A percentile compares a stretch with the other conserved stretches of the same genome.
phyloP scores from a whole-genome alignment of 1,140 invertebrate genomes.

The Heterodera carotae region DNA sequence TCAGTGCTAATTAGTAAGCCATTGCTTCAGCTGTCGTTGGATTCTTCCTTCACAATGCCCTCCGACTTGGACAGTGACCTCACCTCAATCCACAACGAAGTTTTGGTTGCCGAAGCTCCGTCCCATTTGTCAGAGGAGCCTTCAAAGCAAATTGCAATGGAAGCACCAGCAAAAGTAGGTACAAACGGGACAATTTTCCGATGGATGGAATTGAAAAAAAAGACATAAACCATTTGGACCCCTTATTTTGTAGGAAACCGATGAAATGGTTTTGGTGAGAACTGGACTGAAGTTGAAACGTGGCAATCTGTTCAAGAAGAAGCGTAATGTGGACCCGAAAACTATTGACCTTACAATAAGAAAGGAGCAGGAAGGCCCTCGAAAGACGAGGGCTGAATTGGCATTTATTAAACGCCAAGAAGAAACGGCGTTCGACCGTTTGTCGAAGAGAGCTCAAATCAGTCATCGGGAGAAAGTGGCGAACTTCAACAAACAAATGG shows the following conservation, averaged over 20 bases:
- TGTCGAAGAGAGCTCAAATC: constrained; percentile 59
- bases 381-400: constrained; percentile 61
- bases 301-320: constrained; percentile 54
- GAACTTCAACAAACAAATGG: constrained; percentile 63
- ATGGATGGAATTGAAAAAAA: constrained; percentile 29
- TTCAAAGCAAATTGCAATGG: constrained; percentile 7
- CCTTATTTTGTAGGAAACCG: background rate
- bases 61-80: constrained; percentile 42
- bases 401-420: constrained; percentile 50
- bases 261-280: constrained; percentile 40
- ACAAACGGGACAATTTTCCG: background rate
- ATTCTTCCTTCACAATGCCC: constrained; percentile 23
- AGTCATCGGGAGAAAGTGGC: constrained; percentile 64
- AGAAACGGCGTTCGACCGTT: constrained; percentile 57
- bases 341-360: constrained; percentile 64
- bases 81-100: constrained; percentile 43
- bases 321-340: constrained; percentile 48
- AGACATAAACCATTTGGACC: too few species aligned
- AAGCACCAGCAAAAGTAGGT: background rate
- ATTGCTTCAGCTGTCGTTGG: constrained; percentile 32
- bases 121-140: too few species aligned
- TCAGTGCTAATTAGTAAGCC: too few species aligned
- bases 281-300: constrained; percentile 63
- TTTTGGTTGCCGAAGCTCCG: constrained; percentile 36
- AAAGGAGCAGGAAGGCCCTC: constrained; percentile 49